Evolutionary conservation across 2,888 invertebrate species (phyloP).

Genomic region (Drosophila conformis): DNA sequence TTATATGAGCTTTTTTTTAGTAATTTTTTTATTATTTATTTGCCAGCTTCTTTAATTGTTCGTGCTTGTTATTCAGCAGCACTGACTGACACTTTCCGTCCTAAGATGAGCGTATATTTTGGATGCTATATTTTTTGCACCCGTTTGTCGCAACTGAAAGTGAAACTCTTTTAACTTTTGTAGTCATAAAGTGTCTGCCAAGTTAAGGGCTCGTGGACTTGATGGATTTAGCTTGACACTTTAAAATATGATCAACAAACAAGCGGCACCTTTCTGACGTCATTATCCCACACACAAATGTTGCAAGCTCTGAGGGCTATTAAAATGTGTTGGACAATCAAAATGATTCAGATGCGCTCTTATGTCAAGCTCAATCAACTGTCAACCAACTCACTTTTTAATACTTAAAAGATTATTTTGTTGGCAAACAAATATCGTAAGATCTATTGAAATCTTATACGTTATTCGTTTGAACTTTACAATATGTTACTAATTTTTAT

Average conservation of each 20-base stretch:
- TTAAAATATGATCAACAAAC: conserved; percentile 2
- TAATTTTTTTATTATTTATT: conserved; percentile 40
- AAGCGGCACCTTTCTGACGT: conserved; percentile 1
- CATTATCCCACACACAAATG: conserved; percentile 43
- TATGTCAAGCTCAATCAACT: conserved; percentile 12
- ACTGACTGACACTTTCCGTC: conserved; percentile 44
- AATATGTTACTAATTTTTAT: neutral
- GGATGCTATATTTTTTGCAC: conserved; percentile 29
- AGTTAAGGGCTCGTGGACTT: conserved; percentile 50
- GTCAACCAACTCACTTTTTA: conserved; percentile 3
- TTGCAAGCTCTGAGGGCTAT: conserved; percentile 1
- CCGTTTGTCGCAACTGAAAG: conserved; percentile 75
- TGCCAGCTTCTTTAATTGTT: conserved; percentile 72
- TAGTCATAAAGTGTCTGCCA: conserved; percentile 32
- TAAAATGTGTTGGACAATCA: conserved; percentile 6
- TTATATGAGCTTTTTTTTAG: conserved; percentile 37
- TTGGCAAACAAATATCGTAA: neutral
- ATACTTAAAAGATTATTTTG: neutral
- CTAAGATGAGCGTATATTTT: conserved; percentile 19
- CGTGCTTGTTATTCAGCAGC: conserved; percentile 61
- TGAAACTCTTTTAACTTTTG: conserved; percentile 74
- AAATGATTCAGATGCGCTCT: conserved; percentile 10
- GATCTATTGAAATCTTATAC: neutral
- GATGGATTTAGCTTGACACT: conserved; percentile 32
- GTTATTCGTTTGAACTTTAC: neutral